These are phyloP conservation scores for Perithous albicinctus DNA, from an alignment of 2,888 invertebrate species.

Conservation along the genomic window DNA sequence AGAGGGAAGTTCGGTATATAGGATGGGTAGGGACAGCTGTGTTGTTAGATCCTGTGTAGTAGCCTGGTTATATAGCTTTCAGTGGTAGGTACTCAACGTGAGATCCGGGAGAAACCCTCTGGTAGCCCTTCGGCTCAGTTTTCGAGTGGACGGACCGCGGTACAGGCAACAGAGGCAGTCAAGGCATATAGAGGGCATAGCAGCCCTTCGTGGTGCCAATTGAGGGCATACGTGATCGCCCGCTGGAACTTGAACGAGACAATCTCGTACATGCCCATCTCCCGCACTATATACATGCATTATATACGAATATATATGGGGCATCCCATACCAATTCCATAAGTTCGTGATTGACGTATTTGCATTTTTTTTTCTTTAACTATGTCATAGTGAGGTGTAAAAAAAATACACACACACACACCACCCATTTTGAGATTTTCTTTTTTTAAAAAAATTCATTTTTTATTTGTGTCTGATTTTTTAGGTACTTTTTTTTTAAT, in stretches of 20 bases:
- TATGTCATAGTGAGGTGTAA: too few species aligned
- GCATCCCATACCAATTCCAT: too few species aligned
- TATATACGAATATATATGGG: too few species aligned
- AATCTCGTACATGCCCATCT: constrained; percentile 4
- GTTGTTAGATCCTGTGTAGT: neutral
- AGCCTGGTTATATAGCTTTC: constrained; percentile 33
- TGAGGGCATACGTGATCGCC: constrained; percentile 59
- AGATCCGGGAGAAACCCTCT: constrained; percentile 31
- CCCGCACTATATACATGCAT: neutral
- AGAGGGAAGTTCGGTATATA: neutral
- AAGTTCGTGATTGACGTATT: too few species aligned
- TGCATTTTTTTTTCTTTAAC: too few species aligned
- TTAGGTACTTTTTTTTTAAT: too few species aligned
- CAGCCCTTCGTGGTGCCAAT: constrained; percentile 45
- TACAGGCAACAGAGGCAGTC: neutral
- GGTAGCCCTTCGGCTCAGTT: constrained; percentile 17
- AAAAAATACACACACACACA: too few species aligned
- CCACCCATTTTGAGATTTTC: too few species aligned
- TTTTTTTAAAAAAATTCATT: too few species aligned
- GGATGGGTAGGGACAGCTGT: neutral
- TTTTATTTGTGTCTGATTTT: too few species aligned
- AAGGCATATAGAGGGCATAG: neutral
- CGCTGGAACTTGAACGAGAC: constrained; percentile 44
- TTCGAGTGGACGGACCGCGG: constrained; percentile 29
- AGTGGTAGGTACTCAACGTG: constrained; percentile 43